Conservation (phyloP, 2,113 vertebrate genomes). For the Chrysochloris asiatica region DNA sequence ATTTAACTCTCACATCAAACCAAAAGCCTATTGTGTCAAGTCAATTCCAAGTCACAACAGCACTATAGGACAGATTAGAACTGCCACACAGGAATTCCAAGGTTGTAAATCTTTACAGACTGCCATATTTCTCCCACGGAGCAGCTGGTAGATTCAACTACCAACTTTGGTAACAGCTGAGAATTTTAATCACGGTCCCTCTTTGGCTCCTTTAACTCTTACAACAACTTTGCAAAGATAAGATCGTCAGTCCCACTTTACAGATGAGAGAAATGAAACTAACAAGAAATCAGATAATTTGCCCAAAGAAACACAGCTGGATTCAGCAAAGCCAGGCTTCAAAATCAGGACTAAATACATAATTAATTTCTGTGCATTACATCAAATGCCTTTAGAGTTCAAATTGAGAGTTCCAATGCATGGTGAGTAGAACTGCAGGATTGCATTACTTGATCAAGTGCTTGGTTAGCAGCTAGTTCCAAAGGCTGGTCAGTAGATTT, state of each 20-base stretch:
- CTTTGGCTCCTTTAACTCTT: background rate
- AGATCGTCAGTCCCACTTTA: background rate
- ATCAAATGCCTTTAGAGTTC: fast-evolving
- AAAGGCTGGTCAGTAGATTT: background rate
- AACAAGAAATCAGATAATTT: too few species aligned
- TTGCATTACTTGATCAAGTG: too few species aligned
- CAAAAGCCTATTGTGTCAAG: background rate
- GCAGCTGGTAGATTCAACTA: background rate
- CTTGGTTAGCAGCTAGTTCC: background rate
- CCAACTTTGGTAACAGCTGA: too few species aligned
- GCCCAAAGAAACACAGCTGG: too few species aligned
- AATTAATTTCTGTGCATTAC: fast-evolving
- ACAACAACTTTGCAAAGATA: background rate
- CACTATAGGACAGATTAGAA: background rate
- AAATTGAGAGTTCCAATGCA: background rate
- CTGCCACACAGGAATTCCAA: too few species aligned
- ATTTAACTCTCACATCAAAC: background rate
- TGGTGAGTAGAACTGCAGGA: background rate
- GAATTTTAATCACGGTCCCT: background rate
- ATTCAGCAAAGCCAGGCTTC: background rate
- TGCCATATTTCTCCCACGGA: too few species aligned
- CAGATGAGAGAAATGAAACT: background rate
- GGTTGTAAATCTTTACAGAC: too few species aligned
- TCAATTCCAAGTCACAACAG: background rate
- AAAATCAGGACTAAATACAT: background rate